Conservation (phyloP, 23 tunicate genomes). For the Halocynthia aurantium region DNA sequence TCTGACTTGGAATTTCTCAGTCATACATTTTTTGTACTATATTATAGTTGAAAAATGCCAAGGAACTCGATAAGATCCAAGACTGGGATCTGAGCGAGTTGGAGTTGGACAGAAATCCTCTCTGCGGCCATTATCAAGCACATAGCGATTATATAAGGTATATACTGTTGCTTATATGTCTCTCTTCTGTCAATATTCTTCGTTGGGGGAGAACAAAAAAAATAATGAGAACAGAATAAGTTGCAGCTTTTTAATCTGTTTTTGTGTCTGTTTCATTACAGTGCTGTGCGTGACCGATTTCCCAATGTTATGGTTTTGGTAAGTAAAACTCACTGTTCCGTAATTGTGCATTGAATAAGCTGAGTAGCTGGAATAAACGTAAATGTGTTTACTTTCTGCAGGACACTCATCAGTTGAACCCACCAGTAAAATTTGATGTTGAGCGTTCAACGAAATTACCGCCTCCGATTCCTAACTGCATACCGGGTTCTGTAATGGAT, state of each 20-base stretch:
- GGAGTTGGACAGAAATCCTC: slow-evolving; percentile 56
- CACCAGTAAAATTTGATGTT: slow-evolving; percentile 72
- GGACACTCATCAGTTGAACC: slow-evolving; percentile 54
- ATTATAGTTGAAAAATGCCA: slow-evolving; percentile 8
- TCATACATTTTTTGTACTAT: background rate
- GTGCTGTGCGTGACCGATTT: slow-evolving; percentile 23
- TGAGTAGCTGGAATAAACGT: background rate
- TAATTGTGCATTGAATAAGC: background rate
- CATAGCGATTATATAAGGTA: slow-evolving; percentile 60
- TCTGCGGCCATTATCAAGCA: slow-evolving; percentile 46
- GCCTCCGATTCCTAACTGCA: slow-evolving; percentile 11
- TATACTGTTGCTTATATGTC: background rate
- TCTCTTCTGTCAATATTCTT: background rate
- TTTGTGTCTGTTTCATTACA: too few relatives aligned
- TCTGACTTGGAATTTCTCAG: background rate
- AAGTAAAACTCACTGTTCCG: slow-evolving; percentile 1
- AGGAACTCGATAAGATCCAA: slow-evolving; percentile 38
- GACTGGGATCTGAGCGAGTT: slow-evolving; percentile 55
- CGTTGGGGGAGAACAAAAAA: too few relatives aligned
- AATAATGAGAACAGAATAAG: background rate
- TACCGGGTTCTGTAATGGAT: slow-evolving; percentile 29
- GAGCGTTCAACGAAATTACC: slow-evolving; percentile 35
- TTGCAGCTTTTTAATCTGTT: background rate
- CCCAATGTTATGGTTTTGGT: slow-evolving; percentile 47
- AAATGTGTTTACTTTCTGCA: slow-evolving; percentile 19